phyloP scores from a whole-genome alignment of 2,888 invertebrate genomes.

The Phasia obesa region DNA sequence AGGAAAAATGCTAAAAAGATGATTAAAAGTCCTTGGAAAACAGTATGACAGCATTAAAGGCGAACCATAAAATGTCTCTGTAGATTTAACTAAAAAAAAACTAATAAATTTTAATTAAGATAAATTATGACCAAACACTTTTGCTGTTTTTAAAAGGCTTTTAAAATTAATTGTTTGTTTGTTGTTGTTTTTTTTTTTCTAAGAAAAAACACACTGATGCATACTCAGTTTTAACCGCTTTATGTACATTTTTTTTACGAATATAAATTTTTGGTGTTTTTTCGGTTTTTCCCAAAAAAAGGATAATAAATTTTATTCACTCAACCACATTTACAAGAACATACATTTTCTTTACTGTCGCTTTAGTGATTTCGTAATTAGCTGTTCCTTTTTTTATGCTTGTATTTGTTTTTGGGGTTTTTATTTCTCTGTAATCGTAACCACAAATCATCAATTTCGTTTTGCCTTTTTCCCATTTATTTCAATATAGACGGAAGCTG shows the following conservation, averaged over 20 bases:
- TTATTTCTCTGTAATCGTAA: background rate
- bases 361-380: slow-evolving; percentile 33
- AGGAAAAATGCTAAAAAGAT: background rate
- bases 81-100: background rate
- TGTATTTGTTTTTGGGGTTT: background rate
- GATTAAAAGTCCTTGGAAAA: background rate
- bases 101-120: slow-evolving; percentile 29
- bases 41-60: background rate
- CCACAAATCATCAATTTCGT: slow-evolving; percentile 29
- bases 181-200: background rate
- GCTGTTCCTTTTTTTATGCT: background rate
- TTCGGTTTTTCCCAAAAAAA: too few species aligned
- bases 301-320: background rate
- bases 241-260: too few species aligned
- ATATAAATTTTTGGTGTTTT: too few species aligned
- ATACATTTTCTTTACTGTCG: background rate
- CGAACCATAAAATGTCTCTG: slow-evolving; percentile 1
- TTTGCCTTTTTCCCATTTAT: slow-evolving; percentile 4
- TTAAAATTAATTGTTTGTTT: background rate
- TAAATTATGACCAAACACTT: background rate
- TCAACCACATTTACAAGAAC: slow-evolving; percentile 7
- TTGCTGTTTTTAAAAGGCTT: background rate
- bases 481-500: background rate
- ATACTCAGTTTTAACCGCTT: background rate
- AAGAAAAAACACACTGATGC: background rate